Evolutionary conservation across 2,888 invertebrate genomes (phyloP), one percentile per base, ranked within the genome.

Genomic region (Tryphoninae sp.): DNA sequence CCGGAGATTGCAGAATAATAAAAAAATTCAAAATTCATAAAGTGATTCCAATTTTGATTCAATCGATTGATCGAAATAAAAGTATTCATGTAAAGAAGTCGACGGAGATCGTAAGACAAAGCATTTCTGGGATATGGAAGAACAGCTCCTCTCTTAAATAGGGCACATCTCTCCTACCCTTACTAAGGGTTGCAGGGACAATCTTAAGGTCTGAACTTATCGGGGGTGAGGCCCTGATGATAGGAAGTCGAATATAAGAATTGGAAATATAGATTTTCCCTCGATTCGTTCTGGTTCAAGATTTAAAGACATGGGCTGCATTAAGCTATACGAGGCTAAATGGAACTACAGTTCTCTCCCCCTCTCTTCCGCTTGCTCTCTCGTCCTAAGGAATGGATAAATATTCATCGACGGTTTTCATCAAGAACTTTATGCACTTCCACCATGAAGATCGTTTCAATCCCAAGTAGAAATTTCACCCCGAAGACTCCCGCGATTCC

Each of bases 341-440:
- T 68, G 77, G 45, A 74, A 68, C 61, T 68, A 33, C 62, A 19
- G 61, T 2, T 73, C 62, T 62, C 53, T 69, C 68, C 23, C 45
- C 13, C 33, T 49, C 53, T 55, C 62, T 23, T 19, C 1, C 45
- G 40, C 74, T 71, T 51, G 69, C 49, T 2, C 13, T 69, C 64
- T 61, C 64, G 69, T 42, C 45, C 81, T 82, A 83, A 85, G 83
- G 86, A 85, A 86, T 84, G 88, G 88, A 91, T 91, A 91, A 91
- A 91, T 91, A 91, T 91, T 91, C 90, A 91, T 91, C 88, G 90
- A 89, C 89, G 90, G 90, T 88, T 89, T 89, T 90, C 89, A 89
- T 91, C 90, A 90, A 86, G 89, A 90, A 86, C 90, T 90, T 90
- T 90, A 90, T 88, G 87, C 86, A 86, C 86, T 84, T 76, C 62